phyloP scores from a whole-genome alignment of 2,888 invertebrate genomes.

The Harmothoe impar region DNA sequence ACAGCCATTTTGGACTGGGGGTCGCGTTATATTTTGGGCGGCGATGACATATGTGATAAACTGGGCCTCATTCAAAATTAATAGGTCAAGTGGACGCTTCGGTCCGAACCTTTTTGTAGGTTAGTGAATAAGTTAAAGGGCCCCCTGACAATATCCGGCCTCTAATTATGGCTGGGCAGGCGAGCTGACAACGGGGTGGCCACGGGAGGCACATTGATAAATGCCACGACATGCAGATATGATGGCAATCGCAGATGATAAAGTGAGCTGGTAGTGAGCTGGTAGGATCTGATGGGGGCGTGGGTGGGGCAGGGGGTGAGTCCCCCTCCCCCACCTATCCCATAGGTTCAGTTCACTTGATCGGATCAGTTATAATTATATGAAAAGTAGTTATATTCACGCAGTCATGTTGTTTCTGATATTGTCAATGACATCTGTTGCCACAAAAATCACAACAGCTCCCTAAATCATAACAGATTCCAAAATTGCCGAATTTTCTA shows the following conservation, averaged over 20 bases:
- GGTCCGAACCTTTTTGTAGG: neutral
- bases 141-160: slow-evolving; percentile 21
- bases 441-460: too few relatives aligned
- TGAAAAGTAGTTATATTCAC: too few relatives aligned
- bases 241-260: neutral
- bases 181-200: neutral
- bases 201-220: neutral
- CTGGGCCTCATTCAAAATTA: neutral
- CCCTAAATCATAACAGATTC: too few relatives aligned
- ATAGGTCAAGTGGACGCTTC: slow-evolving; percentile 28
- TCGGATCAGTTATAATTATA: too few relatives aligned
- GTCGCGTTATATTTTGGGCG: neutral
- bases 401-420: too few relatives aligned
- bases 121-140: neutral
- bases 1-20: neutral
- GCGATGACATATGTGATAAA: slow-evolving; percentile 41
- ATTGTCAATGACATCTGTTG: too few relatives aligned
- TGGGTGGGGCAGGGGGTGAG: neutral
- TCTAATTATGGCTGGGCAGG: slow-evolving; percentile 14
- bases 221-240: neutral
- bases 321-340: too few relatives aligned
- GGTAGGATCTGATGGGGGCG: neutral
- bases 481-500: too few relatives aligned
- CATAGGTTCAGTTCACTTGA: too few relatives aligned
- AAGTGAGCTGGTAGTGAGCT: neutral